Evolutionary conservation across 2,113 vertebrate species (phyloP).

Genomic region (Leiothrix lutea): DNA sequence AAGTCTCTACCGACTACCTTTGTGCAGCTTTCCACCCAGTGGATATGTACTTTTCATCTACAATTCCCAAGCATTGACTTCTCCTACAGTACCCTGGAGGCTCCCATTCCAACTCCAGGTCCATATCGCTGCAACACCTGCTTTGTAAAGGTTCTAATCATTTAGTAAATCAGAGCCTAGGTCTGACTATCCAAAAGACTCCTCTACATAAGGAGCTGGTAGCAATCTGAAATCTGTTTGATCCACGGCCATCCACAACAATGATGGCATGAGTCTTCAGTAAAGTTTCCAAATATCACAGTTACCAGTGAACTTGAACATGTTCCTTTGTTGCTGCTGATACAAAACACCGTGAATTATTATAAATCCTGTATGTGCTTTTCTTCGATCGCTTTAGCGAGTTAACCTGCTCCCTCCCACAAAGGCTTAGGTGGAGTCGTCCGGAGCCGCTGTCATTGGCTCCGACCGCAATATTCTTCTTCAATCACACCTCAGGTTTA

Average conservation of each 20-base stretch:
- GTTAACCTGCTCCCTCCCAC: not conserved
- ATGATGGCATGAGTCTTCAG: accelerated
- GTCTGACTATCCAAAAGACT: accelerated
- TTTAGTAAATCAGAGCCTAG: not conserved
- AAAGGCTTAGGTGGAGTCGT: not conserved
- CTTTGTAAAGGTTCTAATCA: accelerated
- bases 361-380: accelerated
- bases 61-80: not conserved
- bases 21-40: not conserved
- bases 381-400: not conserved
- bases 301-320: not conserved
- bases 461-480: not conserved
- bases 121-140: accelerated
- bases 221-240: not conserved
- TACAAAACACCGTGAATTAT: accelerated
- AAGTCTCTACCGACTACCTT: not conserved
- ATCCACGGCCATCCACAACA: not conserved
- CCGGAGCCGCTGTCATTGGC: not conserved
- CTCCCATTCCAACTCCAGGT: no score
- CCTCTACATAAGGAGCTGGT: not conserved
- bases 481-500: not conserved
- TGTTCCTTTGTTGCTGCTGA: not conserved
- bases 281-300: not conserved
- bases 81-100: not conserved
- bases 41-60: not conserved